Percentiles rank a stretch among this genome's conserved stretches.
Evolutionary conservation across 2,797 vertebrate species (phyloP).

Genomic region (Hippopotamyrus pictus): DNA sequence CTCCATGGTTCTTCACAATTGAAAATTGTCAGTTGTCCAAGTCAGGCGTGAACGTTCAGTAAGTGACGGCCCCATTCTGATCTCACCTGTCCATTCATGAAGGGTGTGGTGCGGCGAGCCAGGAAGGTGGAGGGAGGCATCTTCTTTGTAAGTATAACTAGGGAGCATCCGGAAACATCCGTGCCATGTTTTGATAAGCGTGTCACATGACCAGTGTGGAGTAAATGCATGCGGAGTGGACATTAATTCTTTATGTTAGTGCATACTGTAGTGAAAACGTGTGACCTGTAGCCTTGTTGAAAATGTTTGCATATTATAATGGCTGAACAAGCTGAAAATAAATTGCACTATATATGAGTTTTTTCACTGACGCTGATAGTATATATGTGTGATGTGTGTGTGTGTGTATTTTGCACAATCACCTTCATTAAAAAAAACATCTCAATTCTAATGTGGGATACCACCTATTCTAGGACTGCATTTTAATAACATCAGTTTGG

Average conservation of each 20-base stretch:
- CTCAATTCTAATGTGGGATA: neutral
- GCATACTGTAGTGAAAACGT: neutral
- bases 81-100: conserved; percentile 58
- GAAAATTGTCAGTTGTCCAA: neutral
- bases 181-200: neutral
- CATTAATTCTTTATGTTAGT: conserved; percentile 25
- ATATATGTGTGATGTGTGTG: neutral
- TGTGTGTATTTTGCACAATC: neutral
- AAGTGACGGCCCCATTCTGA: conserved; percentile 35
- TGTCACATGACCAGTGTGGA: neutral
- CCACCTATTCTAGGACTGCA: neutral
- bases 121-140: conserved; percentile 73
- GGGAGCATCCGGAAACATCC: neutral
- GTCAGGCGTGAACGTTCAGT: neutral
- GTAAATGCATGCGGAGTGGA: conserved; percentile 42
- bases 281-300: conserved; percentile 9
- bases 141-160: conserved; percentile 70
- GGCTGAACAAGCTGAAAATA: neutral
- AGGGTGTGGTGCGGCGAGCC: conserved; percentile 63
- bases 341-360: neutral
- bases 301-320: neutral
- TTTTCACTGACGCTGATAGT: neutral
- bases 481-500: neutral
- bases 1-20: neutral
- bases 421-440: neutral